A percentile compares a stretch with the other conserved stretches of the same genome.
Evolutionary conservation across 2,113 vertebrate species (phyloP).

Genomic region (Probosciger aterrimus): DNA sequence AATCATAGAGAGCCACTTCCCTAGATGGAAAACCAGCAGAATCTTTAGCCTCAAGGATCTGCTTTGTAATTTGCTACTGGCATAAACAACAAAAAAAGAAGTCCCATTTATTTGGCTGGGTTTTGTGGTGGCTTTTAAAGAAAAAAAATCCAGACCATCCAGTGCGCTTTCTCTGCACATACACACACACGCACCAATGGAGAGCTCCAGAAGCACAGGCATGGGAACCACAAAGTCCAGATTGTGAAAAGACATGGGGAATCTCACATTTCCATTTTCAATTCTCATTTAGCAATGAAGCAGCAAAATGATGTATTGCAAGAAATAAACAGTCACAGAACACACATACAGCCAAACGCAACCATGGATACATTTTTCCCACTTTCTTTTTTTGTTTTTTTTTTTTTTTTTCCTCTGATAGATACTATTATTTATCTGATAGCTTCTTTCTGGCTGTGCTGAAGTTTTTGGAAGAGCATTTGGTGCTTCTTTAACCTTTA

Average conservation of each 20-base stretch:
- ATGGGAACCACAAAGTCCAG: constrained; percentile 21
- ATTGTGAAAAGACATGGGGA: neutral
- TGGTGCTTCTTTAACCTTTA: constrained; percentile 24
- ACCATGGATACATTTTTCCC: constrained; percentile 16
- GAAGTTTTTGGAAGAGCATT: constrained; percentile 41
- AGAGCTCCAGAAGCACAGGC: constrained; percentile 51
- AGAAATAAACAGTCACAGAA: constrained; percentile 56
- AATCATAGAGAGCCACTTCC: neutral
- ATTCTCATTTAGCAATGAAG: constrained; percentile 17
- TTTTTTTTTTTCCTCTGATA: neutral
- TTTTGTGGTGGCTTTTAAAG: constrained; percentile 4
- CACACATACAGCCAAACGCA: constrained; percentile 33
- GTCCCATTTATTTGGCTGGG: constrained; percentile 19
- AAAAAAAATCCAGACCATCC: constrained; percentile 14
- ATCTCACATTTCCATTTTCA: neutral
- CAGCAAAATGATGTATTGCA: constrained; percentile 20
- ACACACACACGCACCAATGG: neutral
- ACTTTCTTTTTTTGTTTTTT: constrained; percentile 6
- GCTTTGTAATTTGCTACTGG: constrained; percentile 42
- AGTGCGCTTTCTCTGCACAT: constrained; percentile 34
- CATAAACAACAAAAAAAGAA: constrained; percentile 23
- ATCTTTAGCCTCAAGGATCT: constrained; percentile 30
- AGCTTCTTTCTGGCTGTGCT: constrained; percentile 38
- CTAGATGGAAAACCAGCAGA: neutral
- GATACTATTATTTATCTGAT: constrained; percentile 5